phyloP scores from a whole-genome alignment of 2,113 vertebrate genomes.

The Cinclus mexicanus region DNA sequence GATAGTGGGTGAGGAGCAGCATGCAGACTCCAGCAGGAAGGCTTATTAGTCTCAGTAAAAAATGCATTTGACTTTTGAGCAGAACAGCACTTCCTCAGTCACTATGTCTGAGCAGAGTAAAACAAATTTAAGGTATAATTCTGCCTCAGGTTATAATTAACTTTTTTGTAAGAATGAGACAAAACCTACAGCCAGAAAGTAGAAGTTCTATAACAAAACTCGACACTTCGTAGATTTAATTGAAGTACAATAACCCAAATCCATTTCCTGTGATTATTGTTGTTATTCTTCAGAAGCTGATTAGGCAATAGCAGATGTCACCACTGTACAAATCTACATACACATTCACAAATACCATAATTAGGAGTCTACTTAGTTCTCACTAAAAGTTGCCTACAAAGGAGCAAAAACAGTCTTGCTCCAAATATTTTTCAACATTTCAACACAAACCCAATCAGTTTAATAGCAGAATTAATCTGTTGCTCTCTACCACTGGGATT shows the following conservation, averaged over 20 bases:
- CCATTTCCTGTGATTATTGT: conserved; percentile 53
- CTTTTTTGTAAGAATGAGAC: neutral
- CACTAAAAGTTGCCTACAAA: neutral
- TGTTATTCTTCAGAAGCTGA: conserved; percentile 49
- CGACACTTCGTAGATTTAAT: conserved; percentile 58
- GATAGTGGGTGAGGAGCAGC: neutral
- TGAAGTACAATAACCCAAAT: conserved; percentile 60
- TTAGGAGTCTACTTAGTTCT: conserved; percentile 25
- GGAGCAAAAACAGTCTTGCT: neutral
- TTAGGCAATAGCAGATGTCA: conserved; percentile 62
- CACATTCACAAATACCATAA: neutral
- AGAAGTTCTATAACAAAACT: conserved; percentile 9
- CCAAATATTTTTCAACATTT: neutral
- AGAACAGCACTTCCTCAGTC: conserved; percentile 18
- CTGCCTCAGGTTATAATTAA: conserved; percentile 18
- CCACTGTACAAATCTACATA: conserved; percentile 39
- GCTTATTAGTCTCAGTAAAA: neutral
- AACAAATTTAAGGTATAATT: conserved; percentile 26
- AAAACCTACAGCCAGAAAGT: neutral
- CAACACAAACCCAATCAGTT: neutral
- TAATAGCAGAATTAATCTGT: neutral
- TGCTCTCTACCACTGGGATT: neutral
- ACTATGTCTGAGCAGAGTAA: neutral
- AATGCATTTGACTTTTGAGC: neutral
- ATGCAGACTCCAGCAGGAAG: neutral